These are phyloP conservation scores for Atethmia centrago DNA, from an alignment of 2,888 invertebrate species.

Conservation along the genomic window DNA sequence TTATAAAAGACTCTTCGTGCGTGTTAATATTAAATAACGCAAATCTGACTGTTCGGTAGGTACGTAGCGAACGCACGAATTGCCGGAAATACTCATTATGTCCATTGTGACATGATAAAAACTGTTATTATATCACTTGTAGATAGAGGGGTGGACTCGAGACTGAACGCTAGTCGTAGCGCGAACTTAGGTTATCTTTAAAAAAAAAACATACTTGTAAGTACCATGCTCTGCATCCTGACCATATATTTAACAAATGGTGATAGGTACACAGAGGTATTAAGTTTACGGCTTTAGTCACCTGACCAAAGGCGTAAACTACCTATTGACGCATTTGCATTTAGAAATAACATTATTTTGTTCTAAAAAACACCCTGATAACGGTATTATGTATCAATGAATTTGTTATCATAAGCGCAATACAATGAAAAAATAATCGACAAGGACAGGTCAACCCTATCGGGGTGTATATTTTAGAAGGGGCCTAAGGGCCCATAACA, in stretches of 20 bases:
- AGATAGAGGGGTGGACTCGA: slow-evolving; percentile 4
- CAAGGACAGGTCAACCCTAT: slow-evolving; percentile 83
- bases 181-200: neutral
- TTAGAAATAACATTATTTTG: slow-evolving; percentile 3
- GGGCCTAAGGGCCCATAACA: slow-evolving; percentile 81
- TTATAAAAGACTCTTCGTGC: neutral
- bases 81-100: slow-evolving; percentile 80
- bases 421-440: slow-evolving; percentile 74
- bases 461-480: slow-evolving; percentile 70
- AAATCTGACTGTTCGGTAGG: slow-evolving; percentile 17
- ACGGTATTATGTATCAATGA: slow-evolving; percentile 63
- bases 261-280: no score
- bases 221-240: neutral
- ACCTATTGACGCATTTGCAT: neutral
- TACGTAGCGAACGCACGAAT: slow-evolving; percentile 75
- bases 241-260: neutral
- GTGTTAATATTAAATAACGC: slow-evolving; percentile 19
- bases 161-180: neutral
- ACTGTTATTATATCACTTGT: slow-evolving; percentile 74
- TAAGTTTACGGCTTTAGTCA: no score
- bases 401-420: slow-evolving; percentile 69
- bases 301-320: no score
- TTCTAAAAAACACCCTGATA: slow-evolving; percentile 43
- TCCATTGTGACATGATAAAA: slow-evolving; percentile 71
- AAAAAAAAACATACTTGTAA: neutral